Evolutionary conservation across 2,888 invertebrate species (phyloP), one percentile per base, ranked within the genome.

Genomic region (Noctua pronuba): DNA sequence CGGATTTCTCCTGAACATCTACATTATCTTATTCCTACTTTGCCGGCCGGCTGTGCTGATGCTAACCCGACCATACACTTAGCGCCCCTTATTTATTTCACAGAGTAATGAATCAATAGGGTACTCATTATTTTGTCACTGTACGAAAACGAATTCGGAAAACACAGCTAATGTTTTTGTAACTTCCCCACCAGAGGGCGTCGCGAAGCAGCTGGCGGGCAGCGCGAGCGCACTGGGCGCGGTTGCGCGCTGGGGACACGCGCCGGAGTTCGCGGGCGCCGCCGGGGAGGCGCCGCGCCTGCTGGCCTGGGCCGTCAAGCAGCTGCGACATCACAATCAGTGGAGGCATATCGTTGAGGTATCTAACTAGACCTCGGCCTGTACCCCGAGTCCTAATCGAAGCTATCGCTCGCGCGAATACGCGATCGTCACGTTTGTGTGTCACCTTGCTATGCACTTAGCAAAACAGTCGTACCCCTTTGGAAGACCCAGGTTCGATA

Each of bases 271-370:
- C 95, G 97, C 98, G 70, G 99, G 99, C 35, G 98, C 99, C 7
- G 98, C 98, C 97, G 98, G 72, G 99, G 99, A 98, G 97, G 98
- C 98, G 28, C 97, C 98, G 89, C 97, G 98, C 24, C 97, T 98
- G 71, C 97, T 98, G 84, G 98, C 98, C 73, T 98, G 98, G 98
- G 68, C 86, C 70, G 85, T 86, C 49, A 75, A 78, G n/a, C 89
- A 85, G 76, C 91, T 91, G 73, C 77, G 88, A 0, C 86, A 83
- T 21, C 79, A 72, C 67, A 2, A 10, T 11, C 89, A 88, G 58
- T 90, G 88, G 86, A 24, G 75, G 5, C 77, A 80, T 8, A 58
- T 92, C 44, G 85, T 92, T 2, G 76, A 90, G 83, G 83, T 80
- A 38, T 11, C 49, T 21, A 21, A 11, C 55, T 55, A 11, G 13